Conservation (phyloP, 2,888 invertebrate genomes). For the Drosophila kokeensis region DNA sequence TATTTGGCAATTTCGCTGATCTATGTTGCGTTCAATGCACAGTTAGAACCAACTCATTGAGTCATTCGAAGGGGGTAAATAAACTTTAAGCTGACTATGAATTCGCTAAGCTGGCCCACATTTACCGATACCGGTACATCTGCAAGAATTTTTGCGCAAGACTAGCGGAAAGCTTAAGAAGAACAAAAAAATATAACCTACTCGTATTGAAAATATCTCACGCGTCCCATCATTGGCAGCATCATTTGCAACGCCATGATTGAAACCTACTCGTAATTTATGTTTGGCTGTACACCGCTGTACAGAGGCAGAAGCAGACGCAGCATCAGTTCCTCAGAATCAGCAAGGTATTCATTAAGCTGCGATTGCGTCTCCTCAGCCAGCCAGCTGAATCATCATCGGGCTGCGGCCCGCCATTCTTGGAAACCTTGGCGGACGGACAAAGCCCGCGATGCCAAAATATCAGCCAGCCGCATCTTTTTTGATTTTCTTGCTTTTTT, state of each 20-base stretch:
- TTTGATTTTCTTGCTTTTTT: constrained; percentile 50
- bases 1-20: constrained; percentile 11
- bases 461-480: constrained; percentile 72
- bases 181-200: constrained; percentile 30
- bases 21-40: constrained; percentile 2
- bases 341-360: constrained; percentile 79
- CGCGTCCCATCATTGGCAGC: constrained; percentile 68
- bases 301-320: constrained; percentile 4
- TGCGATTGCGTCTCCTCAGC: constrained; percentile 41
- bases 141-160: constrained; percentile 53
- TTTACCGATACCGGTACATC: constrained; percentile 60
- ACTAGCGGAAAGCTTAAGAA: constrained; percentile 63
- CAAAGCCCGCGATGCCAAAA: constrained; percentile 64
- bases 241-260: constrained; percentile 66
- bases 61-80: constrained; percentile 65
- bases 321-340: constrained; percentile 76
- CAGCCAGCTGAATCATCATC: constrained; percentile 72
- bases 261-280: constrained; percentile 72
- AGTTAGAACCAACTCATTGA: constrained; percentile 35
- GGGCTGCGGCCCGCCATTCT: constrained; percentile 56
- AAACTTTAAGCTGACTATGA: constrained; percentile 58
- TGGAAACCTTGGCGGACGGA: constrained; percentile 51
- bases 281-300: constrained; percentile 39
- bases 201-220: constrained; percentile 78
- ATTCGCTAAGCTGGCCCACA: constrained; percentile 64